Base-by-base conservation (phyloP, 2,113 vertebrate genomes). In the Pomatorhinus ruficollis region DNA sequence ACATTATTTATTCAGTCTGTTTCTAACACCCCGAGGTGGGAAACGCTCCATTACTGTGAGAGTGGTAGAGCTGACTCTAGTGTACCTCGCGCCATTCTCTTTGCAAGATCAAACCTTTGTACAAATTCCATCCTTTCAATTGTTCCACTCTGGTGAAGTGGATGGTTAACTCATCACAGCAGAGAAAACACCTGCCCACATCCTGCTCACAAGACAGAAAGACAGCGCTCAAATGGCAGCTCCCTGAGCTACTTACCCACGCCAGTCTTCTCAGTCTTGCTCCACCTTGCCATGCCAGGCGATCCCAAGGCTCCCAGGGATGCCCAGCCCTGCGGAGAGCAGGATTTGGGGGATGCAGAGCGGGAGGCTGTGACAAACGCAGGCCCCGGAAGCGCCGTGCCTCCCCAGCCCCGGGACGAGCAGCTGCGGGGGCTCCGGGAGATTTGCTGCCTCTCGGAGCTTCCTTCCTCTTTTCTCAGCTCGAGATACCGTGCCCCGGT, bases 401-500 rank as follows among this genome's bases (percentile, higher is more conserved):
- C 1, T 33, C 31, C 39, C 50, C 65, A 2, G 72, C 42, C 30
- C 24, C 2, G 7, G 1, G 7, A 37, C 31, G 44, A 9, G 63
- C 66, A 28, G 88, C 80, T 23, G 91, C 4, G 10, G 57, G 52
- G 79, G 60, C 49, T 81, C 90, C 12, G 84, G 1, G 93, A 92
- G 56, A 95, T 96, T 86, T 59, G 95, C 92, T 27, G 93, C 70
- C n/a, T 68, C 27, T 76, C 47, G 2, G 79, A 77, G 97, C 97
- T 98, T 98, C 98, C 98, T 98, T 98, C 98, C 98, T 98, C 98
- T 98, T 98, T 98, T 94, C 94, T 85, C 80, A 75, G 23, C 85
- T 27, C 31, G 0, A 86, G 84, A 91, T 20, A 24, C 5, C 11
- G 25, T 49, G 54, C 75, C 72, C 63, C 13, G 39, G 57, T 80